Conservation (phyloP, 2,888 invertebrate genomes). For the Pseudoips prasinana region DNA sequence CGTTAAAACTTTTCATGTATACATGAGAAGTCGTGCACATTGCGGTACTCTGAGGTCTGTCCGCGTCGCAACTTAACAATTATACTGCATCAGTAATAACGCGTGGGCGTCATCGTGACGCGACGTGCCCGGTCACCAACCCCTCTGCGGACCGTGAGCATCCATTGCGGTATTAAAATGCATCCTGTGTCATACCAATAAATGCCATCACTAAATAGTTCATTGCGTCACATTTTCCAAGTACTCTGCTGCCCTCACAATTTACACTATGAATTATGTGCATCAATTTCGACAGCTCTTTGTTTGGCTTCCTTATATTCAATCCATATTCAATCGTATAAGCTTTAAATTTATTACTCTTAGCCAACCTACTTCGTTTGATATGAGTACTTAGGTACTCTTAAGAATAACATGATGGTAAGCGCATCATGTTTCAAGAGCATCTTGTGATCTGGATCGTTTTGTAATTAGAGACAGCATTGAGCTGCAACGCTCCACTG, state of each 20-base stretch:
- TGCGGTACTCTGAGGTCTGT: conserved; percentile 27
- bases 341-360: conserved; percentile 32
- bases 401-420: conserved; percentile 29
- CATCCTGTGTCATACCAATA: conserved; percentile 25
- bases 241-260: conserved; percentile 10
- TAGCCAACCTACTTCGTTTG: conserved; percentile 19
- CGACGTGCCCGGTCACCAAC: conserved; percentile 31
- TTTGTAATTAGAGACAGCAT: conserved; percentile 46
- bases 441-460: conserved; percentile 45
- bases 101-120: conserved; percentile 22
- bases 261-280: conserved; percentile 67
- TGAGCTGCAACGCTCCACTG: conserved; percentile 35
- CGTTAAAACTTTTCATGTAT: no score
- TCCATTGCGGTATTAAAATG: conserved; percentile 21
- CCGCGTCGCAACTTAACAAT: conserved; percentile 17
- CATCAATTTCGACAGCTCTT: conserved; percentile 57
- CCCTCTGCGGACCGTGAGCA: conserved; percentile 19
- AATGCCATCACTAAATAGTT: conserved; percentile 34
- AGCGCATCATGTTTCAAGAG: conserved; percentile 56
- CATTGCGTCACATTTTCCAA: conserved; percentile 26
- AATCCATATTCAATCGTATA: conserved; percentile 48
- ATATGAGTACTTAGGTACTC: conserved; percentile 21
- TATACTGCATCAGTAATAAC: conserved; percentile 22
- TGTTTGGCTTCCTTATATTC: conserved; percentile 49
- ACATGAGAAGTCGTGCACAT: conserved; percentile 5